These are phyloP conservation scores for Stichodactyla helianthus DNA, from an alignment of 64 coral and sea anemone species.

Conservation along the genomic window DNA sequence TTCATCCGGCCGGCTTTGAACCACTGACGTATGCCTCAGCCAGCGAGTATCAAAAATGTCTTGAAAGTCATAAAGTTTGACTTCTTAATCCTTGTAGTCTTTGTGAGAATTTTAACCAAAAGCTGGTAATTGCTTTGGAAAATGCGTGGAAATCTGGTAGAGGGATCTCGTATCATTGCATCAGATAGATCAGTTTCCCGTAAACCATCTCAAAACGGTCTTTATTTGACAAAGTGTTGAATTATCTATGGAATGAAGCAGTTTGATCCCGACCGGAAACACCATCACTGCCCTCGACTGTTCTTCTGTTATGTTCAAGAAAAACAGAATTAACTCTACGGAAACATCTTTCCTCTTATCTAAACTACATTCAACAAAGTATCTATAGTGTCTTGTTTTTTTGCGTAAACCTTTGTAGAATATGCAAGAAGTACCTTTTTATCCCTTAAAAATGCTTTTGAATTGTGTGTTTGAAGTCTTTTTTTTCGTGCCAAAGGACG, in stretches of 20 bases:
- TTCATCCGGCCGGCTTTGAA: not conserved
- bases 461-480: not conserved
- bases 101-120: not conserved
- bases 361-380: not conserved
- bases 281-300: not conserved
- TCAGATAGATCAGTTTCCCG: not conserved
- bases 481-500: not conserved
- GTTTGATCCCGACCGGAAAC: slow-evolving; percentile 7
- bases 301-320: not conserved
- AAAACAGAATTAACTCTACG: not conserved
- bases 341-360: not conserved
- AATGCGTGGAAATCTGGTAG: not conserved
- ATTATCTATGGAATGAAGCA: slow-evolving; percentile 8
- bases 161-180: not conserved
- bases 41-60: not conserved
- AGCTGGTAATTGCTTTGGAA: not conserved
- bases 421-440: not conserved
- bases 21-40: too few species aligned
- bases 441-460: not conserved
- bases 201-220: not conserved
- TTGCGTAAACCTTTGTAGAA: not conserved
- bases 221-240: slow-evolving; percentile 6
- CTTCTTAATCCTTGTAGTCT: not conserved
- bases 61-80: not conserved
- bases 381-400: not conserved